Conservation (phyloP, 2,888 invertebrate genomes). For the Tridacna crocea region DNA sequence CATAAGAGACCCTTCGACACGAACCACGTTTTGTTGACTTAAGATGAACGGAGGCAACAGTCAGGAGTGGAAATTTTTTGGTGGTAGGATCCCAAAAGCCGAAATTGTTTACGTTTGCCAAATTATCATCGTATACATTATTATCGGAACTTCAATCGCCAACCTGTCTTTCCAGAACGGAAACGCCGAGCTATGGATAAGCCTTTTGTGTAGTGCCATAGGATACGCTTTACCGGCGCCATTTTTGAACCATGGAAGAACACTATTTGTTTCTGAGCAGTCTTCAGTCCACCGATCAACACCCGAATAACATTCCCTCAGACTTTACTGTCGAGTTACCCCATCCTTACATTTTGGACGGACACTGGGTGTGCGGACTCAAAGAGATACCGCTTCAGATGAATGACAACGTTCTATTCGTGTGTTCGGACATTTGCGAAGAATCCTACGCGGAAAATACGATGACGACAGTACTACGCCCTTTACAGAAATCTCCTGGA, state of each 20-base stretch:
- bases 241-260: not conserved
- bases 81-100: constrained; percentile 35
- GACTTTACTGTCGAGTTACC: constrained; percentile 5
- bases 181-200: constrained; percentile 34
- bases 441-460: constrained; percentile 10
- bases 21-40: not conserved
- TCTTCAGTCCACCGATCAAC: not conserved
- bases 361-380: not conserved
- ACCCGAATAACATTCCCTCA: not conserved
- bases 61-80: constrained; percentile 39
- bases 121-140: constrained; percentile 39
- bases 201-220: constrained; percentile 37
- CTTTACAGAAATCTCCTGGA: not conserved
- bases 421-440: constrained; percentile 4
- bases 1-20: not conserved
- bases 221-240: constrained; percentile 32
- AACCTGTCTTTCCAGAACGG: constrained; percentile 40
- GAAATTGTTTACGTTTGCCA: constrained; percentile 56
- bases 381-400: not conserved
- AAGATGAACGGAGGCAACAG: not conserved
- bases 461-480: not conserved
- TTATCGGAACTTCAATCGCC: constrained; percentile 43
- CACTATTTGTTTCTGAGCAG: constrained; percentile 4
- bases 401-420: not conserved
- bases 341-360: not conserved